Evolutionary conservation across 2,113 vertebrate species (phyloP).

Genomic region (Gallinago undulata): DNA sequence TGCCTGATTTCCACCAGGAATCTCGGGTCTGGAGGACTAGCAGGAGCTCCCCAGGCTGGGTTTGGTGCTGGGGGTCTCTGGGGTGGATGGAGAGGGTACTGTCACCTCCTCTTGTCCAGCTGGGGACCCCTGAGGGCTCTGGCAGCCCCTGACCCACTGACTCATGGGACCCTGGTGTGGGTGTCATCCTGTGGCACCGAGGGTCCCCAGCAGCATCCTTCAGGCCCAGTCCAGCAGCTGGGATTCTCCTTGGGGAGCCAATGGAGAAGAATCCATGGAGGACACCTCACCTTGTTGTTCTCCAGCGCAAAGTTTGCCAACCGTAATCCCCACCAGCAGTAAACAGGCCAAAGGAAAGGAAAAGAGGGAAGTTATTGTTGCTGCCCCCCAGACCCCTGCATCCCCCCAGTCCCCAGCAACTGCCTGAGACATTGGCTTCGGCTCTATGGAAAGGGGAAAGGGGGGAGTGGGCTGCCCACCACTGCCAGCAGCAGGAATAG

Average conservation of each 20-base stretch:
- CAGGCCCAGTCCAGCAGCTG: not conserved
- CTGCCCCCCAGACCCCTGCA: not conserved
- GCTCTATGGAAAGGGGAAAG: not conserved
- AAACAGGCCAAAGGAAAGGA: not conserved
- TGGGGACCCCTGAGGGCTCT: not conserved
- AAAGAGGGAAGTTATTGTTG: not conserved
- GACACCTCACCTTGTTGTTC: not conserved
- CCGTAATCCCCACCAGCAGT: not conserved
- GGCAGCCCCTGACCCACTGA: not conserved
- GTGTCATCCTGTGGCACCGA: rapidly evolving
- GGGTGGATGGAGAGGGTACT: not conserved
- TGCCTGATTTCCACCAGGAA: not conserved
- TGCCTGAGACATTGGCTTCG: not conserved
- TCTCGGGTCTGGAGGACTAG: not conserved
- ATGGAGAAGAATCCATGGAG: not conserved
- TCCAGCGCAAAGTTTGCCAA: not conserved
- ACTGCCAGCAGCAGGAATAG: not conserved
- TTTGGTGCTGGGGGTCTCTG: not conserved
- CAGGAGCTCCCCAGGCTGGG: not conserved
- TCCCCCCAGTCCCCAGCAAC: rapidly evolving
- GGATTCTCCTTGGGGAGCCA: not conserved
- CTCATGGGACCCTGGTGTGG: rapidly evolving
- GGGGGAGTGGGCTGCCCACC: rapidly evolving
- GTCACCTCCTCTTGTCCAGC: not conserved
- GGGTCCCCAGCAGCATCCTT: not conserved